Conservation (phyloP, 2,797 vertebrate species). For the Tarsius wallacei region DNA sequence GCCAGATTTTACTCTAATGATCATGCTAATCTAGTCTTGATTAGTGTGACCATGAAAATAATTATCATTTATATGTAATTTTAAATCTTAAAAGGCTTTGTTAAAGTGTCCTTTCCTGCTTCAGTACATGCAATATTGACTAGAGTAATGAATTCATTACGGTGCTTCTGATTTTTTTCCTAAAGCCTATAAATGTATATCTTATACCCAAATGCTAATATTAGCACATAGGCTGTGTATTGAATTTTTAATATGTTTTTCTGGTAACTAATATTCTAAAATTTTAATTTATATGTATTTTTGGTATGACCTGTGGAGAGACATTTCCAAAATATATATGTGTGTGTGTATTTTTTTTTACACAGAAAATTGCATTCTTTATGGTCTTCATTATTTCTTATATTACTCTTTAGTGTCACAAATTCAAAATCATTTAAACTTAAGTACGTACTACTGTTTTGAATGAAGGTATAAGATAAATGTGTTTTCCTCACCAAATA, state of each 20-base stretch:
- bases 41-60: constrained; percentile 83
- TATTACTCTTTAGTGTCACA: constrained; percentile 72
- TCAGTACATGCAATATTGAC: constrained; percentile 79
- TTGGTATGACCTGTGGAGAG: not conserved
- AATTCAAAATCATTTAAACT: constrained; percentile 77
- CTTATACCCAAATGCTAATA: constrained; percentile 66
- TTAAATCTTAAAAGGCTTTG: constrained; percentile 84
- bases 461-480: constrained; percentile 64
- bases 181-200: constrained; percentile 63
- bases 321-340: constrained; percentile 63
- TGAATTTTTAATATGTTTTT: constrained; percentile 37
- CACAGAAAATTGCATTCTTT: constrained; percentile 79
- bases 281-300: constrained; percentile 64
- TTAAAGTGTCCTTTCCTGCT: constrained; percentile 82
- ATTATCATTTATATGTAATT: constrained; percentile 86
- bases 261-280: constrained; percentile 59
- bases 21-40: constrained; percentile 82
- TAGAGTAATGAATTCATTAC: constrained; percentile 78
- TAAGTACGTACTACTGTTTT: constrained; percentile 76
- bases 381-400: constrained; percentile 72
- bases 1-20: constrained; percentile 81
- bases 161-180: constrained; percentile 51
- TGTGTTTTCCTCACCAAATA: constrained; percentile 75
- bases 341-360: constrained; percentile 33
- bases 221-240: constrained; percentile 19